Evolutionary conservation across 2,797 vertebrate species (phyloP), one percentile per base, ranked within the genome.

Genomic region (Vireo griseus): DNA sequence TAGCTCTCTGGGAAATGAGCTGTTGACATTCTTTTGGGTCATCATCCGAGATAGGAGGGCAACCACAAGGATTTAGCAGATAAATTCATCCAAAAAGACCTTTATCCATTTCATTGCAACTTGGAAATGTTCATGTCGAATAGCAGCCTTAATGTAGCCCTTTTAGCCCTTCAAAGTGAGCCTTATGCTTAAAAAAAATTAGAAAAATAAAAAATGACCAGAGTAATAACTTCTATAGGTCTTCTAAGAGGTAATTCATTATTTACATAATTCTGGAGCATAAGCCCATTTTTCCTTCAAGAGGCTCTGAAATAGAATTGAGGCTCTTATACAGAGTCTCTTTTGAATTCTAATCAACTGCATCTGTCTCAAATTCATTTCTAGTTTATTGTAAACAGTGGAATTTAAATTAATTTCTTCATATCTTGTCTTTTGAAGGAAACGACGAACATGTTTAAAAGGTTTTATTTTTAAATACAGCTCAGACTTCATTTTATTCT

Each of bases 11-110:
- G 98, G 98, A 98, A 99, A 99, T 98, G 98, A 99, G 98, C 98
- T 98, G 98, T 99, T 99, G 98, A 99, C 98, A 99, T 99, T 98
- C 98, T 98, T 98, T 97, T 98, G 98, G 98, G 98, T 99, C 98
- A 98, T 98, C 98, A 98, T 98, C 97, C 86, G 52, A 98, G 98
- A 98, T 98, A 98, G 98, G 95, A 97, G 97, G 98, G 98, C 98
- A 98, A 95, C 98, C 97, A 97, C 98, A 98, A 98, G 98, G 98
- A 98, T 98, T 98, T 98, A 98, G 96, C 94, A 98, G 98, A 98
- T 98, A 98, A 98, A 98, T 97, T 98, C 97, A 97, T 98, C 98
- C 98, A 96, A 97, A 98, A 98, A 98, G 98, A 98, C 98, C 98
- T 98, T 98, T 98, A 98, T 98, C 98, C 97, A 97, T 98, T 98